Conservation (phyloP, 2,113 vertebrate species). For the Lepus americanus region DNA sequence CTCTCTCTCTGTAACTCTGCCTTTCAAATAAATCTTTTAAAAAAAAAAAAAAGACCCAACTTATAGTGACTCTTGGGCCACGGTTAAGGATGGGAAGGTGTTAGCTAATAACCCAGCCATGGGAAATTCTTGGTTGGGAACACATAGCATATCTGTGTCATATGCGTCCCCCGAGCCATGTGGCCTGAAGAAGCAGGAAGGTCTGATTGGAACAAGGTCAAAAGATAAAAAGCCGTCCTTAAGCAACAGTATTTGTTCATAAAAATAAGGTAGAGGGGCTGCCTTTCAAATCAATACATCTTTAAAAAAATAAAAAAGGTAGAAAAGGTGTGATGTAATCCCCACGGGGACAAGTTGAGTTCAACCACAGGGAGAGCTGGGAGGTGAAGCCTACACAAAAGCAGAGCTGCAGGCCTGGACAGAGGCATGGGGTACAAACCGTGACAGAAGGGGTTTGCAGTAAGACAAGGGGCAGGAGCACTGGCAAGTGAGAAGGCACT, state of each 20-base stretch:
- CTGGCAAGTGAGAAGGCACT: neutral
- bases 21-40: too few relatives aligned
- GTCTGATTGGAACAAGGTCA: neutral
- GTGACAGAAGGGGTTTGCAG: neutral
- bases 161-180: neutral
- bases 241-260: constrained; percentile 28
- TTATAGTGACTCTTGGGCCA: neutral
- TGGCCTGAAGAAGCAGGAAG: neutral
- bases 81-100: neutral
- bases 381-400: neutral
- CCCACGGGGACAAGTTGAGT: neutral
- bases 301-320: too few relatives aligned
- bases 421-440: neutral
- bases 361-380: neutral
- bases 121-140: neutral
- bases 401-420: neutral
- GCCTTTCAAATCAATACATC: too few relatives aligned
- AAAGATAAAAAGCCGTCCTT: constrained; percentile 22
- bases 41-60: neutral
- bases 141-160: neutral
- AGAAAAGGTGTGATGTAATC: neutral
- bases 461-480: neutral
- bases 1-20: too few relatives aligned
- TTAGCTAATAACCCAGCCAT: neutral
- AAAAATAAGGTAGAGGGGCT: neutral